Conservation (phyloP, 2,113 vertebrate species). For the Struthidea cinerea region DNA sequence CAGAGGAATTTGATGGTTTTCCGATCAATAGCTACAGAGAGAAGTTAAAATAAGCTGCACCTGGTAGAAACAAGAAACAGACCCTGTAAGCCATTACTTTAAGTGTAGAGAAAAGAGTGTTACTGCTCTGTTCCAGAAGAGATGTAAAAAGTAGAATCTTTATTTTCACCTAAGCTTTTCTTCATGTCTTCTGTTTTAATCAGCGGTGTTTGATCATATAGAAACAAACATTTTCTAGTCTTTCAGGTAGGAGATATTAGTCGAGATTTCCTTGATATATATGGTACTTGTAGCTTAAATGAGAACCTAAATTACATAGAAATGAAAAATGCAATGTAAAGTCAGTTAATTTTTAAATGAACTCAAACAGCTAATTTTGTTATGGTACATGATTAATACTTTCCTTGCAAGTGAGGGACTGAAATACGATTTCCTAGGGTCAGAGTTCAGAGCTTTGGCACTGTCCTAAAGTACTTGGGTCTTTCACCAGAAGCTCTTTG, state of each 20-base stretch:
- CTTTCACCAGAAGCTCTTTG: neutral
- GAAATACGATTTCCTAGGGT: neutral
- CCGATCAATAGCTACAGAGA: neutral
- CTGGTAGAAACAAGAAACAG: neutral
- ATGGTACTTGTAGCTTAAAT: neutral
- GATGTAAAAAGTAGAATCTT: neutral
- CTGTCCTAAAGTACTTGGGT: too few relatives aligned
- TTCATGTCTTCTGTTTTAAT: neutral
- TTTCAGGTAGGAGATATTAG: neutral
- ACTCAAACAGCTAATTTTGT: neutral
- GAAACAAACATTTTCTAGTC: neutral
- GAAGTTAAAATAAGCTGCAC: neutral
- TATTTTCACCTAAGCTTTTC: neutral
- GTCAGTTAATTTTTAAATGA: neutral
- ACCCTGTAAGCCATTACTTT: neutral
- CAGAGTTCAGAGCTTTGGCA: neutral
- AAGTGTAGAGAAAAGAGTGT: neutral
- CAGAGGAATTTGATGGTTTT: neutral
- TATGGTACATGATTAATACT: neutral
- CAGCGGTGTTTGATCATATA: neutral
- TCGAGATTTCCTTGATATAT: neutral
- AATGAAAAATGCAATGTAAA: neutral
- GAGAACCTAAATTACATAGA: neutral
- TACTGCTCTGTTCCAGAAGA: neutral
- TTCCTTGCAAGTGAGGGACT: neutral